These are phyloP conservation scores for Plecturocebus donacophilus DNA, from an alignment of 2,113 vertebrate species.

Conservation along the genomic window DNA sequence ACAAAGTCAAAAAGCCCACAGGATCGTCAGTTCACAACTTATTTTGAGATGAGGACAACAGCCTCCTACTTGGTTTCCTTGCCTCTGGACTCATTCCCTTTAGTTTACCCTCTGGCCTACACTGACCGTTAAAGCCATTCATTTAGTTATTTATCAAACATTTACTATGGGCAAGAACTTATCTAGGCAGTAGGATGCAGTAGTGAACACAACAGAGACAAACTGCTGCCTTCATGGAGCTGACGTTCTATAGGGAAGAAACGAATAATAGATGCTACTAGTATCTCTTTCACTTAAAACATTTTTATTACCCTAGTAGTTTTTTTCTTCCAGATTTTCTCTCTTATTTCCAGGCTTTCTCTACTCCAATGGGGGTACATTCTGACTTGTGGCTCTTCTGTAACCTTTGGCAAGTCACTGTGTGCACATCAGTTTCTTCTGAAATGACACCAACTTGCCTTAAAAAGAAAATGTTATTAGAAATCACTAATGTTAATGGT, in stretches of 20 bases:
- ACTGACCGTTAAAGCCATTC: neutral
- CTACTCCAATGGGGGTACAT: neutral
- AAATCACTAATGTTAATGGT: neutral
- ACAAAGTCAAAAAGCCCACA: neutral
- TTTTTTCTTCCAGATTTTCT: neutral
- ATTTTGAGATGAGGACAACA: neutral
- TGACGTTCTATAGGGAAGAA: neutral
- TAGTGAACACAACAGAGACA: constrained; percentile 1
- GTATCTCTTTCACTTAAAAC: neutral
- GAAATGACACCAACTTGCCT: neutral
- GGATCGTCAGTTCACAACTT: neutral
- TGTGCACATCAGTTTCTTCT: neutral
- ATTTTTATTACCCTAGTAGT: neutral
- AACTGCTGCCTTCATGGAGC: neutral
- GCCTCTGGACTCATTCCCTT: neutral
- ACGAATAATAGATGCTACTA: neutral
- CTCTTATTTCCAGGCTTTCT: neutral
- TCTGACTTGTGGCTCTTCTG: neutral
- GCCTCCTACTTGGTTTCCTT: neutral
- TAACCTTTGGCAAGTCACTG: neutral
- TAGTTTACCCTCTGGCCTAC: neutral
- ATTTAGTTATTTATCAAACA: neutral
- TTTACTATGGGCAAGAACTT: neutral
- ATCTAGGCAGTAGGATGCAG: neutral
- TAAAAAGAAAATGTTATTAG: neutral